These are phyloP conservation scores for Scrobipalpa costella DNA, from an alignment of 2,888 invertebrate species.

Conservation along the genomic window DNA sequence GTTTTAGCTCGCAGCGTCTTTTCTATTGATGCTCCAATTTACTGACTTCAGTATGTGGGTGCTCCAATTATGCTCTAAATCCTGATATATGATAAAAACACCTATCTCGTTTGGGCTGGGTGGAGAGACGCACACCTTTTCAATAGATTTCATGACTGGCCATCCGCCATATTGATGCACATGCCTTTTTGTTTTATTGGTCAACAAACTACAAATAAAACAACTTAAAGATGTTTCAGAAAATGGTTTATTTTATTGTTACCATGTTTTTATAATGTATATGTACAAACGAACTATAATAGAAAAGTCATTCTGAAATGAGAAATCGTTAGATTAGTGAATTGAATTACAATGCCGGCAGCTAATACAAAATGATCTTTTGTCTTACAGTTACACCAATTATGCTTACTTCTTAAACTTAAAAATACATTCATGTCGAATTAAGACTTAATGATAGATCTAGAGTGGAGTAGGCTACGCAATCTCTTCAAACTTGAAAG, in stretches of 20 bases:
- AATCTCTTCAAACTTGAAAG: too few relatives aligned
- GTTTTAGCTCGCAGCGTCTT: too few relatives aligned
- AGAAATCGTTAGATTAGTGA: constrained; percentile 75
- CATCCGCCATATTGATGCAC: too few relatives aligned
- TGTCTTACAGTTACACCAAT: constrained; percentile 70
- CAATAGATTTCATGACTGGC: too few relatives aligned
- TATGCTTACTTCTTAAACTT: constrained; percentile 75
- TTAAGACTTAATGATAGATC: constrained; percentile 23
- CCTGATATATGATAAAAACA: too few relatives aligned
- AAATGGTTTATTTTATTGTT: constrained; percentile 79
- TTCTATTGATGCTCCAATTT: too few relatives aligned
- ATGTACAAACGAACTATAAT: constrained; percentile 81
- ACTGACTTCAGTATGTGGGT: too few relatives aligned
- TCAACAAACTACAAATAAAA: constrained; percentile 8
- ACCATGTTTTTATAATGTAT: constrained; percentile 77
- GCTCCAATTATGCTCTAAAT: too few relatives aligned
- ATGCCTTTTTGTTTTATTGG: too few relatives aligned
- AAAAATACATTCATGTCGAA: constrained; percentile 41
- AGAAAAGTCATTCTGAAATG: constrained; percentile 72
- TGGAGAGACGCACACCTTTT: too few relatives aligned
- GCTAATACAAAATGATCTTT: constrained; percentile 62
- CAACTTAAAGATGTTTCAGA: constrained; percentile 59
- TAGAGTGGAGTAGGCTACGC: too few relatives aligned
- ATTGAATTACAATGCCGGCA: constrained; percentile 53
- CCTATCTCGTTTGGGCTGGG: too few relatives aligned